phyloP scores from a whole-genome alignment of 2,113 vertebrate species.

The Apteryx owenii region DNA sequence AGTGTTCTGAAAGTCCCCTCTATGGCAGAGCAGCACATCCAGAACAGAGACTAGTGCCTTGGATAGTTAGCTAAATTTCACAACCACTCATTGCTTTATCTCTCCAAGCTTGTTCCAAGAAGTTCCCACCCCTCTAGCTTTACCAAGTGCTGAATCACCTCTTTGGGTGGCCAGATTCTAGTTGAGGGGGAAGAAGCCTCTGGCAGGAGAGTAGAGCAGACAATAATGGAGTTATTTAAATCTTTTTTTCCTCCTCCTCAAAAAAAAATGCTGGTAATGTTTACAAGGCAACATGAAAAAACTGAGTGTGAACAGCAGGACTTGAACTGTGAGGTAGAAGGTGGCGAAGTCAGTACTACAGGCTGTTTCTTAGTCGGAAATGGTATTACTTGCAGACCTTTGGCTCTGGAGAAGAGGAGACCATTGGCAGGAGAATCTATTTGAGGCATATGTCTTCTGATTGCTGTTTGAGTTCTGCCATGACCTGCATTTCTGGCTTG shows the following conservation, averaged over 20 bases:
- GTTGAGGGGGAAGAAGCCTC: not conserved
- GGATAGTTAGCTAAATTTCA: not conserved
- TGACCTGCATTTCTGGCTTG: constrained; percentile 65
- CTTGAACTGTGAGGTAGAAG: not conserved
- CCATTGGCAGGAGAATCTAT: not conserved
- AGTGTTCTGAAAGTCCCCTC: not conserved
- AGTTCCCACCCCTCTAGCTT: constrained; percentile 24
- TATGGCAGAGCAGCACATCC: not conserved
- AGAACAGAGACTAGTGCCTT: not conserved
- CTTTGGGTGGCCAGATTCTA: not conserved
- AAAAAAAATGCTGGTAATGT: not conserved
- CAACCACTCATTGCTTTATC: constrained; percentile 28
- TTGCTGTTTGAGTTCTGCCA: constrained; percentile 39
- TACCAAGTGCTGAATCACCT: constrained; percentile 44
- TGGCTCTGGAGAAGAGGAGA: constrained; percentile 27
- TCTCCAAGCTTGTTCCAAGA: not conserved
- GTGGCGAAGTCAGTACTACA: not conserved
- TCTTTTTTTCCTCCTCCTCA: not conserved
- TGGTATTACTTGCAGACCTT: not conserved
- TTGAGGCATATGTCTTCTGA: constrained; percentile 16
- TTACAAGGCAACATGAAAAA: not conserved
- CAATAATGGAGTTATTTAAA: not conserved
- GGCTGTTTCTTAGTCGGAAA: not conserved
- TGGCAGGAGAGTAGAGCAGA: constrained; percentile 15
- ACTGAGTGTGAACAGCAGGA: constrained; percentile 3